Conservation (phyloP, 2,113 vertebrate species). For the Alligator mississippiensis region DNA sequence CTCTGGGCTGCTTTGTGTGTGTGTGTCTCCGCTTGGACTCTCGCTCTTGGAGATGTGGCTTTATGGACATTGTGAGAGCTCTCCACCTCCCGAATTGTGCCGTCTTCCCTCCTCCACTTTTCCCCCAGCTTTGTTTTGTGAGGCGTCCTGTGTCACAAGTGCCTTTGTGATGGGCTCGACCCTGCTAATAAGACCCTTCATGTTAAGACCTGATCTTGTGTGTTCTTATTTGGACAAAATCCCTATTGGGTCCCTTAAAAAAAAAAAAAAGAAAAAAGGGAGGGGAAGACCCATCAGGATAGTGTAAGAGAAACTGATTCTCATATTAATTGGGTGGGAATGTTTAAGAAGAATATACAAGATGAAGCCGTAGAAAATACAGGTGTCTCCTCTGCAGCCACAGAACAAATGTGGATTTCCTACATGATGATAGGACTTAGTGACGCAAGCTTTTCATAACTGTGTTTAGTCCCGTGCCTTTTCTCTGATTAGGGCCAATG, state of each 20-base stretch:
- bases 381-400: not conserved
- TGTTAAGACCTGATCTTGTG: constrained; percentile 28
- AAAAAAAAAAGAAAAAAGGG: not conserved
- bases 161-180: constrained; percentile 23
- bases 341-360: not conserved
- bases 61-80: constrained; percentile 35
- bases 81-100: constrained; percentile 26
- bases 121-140: not conserved
- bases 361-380: not conserved
- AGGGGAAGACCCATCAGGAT: not conserved
- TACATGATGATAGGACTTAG: not conserved
- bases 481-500: not conserved
- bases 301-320: not conserved
- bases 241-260: not conserved
- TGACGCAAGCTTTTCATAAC: not conserved
- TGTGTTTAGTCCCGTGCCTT: not conserved
- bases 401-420: constrained; percentile 17
- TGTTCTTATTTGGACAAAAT: constrained; percentile 15
- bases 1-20: constrained; percentile 47
- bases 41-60: constrained; percentile 37
- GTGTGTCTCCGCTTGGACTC: constrained; percentile 16
- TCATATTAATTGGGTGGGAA: not conserved
- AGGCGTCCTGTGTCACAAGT: constrained; percentile 36
- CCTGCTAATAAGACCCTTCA: not conserved
- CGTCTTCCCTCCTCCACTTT: not conserved